A percentile compares a stretch with the other conserved stretches of the same genome.
phyloP scores from a whole-genome alignment of 1,140 invertebrate genomes.

The Pseudachorutes palmiensis region DNA sequence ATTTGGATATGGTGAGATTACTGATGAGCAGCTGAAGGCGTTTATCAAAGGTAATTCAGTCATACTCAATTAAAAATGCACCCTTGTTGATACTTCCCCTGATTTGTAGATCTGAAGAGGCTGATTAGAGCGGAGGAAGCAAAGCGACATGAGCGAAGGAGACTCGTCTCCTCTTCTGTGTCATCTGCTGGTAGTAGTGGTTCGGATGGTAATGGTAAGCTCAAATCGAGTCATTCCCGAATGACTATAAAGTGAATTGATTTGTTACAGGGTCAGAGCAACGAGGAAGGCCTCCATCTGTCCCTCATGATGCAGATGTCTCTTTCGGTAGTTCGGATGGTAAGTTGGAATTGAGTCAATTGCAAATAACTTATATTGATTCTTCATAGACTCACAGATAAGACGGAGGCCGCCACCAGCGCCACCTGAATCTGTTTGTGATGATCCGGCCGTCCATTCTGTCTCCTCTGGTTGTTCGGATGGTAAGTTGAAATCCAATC shows the following conservation, averaged over 20 bases:
- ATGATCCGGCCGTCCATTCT: too few species aligned
- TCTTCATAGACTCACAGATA: too few species aligned
- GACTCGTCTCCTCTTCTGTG: neutral
- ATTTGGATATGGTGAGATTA: conserved; percentile 19
- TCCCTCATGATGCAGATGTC: neutral
- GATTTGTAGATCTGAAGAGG: conserved; percentile 30
- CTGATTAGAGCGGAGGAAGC: conserved; percentile 27
- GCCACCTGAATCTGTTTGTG: too few species aligned
- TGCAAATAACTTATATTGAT: too few species aligned
- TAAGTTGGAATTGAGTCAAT: too few species aligned
- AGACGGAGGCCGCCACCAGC: too few species aligned
- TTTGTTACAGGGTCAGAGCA: too few species aligned
- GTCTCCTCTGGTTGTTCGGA: too few species aligned
- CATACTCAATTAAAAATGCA: neutral
- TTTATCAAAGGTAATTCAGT: conserved; percentile 27
- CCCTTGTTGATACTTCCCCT: too few species aligned
- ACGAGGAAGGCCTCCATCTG: neutral
- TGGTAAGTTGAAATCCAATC: too few species aligned
- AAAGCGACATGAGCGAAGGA: conserved; percentile 15
- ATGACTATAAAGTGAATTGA: too few species aligned
- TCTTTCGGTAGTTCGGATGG: neutral
- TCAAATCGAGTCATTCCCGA: too few species aligned
- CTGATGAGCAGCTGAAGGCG: conserved; percentile 20
- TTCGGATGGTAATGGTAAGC: neutral
- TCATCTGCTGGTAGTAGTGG: neutral